These are phyloP conservation scores for Labeo calbasu DNA, from an alignment of 2,797 vertebrate genomes.

Conservation along the genomic window DNA sequence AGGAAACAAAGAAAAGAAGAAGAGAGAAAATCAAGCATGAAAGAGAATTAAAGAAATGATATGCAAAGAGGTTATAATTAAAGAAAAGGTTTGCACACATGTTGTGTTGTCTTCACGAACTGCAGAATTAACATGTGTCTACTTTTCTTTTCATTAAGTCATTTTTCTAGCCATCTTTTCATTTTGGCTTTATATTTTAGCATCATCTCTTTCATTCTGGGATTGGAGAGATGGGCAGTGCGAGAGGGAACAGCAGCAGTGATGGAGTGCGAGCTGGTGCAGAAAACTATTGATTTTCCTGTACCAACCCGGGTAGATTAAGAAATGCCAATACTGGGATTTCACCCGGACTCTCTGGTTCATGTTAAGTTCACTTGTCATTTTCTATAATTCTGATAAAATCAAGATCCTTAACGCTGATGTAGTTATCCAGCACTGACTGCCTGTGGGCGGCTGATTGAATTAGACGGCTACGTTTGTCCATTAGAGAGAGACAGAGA, in stretches of 20 bases:
- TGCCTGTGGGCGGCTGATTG: constrained; percentile 73
- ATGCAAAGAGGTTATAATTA: not conserved
- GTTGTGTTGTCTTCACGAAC: not conserved
- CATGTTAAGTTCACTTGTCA: constrained; percentile 83
- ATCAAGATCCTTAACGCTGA: constrained; percentile 78
- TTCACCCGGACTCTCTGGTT: constrained; percentile 73
- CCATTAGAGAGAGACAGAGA: constrained; percentile 62
- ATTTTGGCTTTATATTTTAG: not conserved
- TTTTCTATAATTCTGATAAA: constrained; percentile 82
- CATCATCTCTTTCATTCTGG: not conserved
- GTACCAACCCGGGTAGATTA: constrained; percentile 71
- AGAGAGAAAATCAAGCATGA: not conserved
- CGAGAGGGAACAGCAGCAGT: not conserved
- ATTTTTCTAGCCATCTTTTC: not conserved
- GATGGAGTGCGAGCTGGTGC: constrained; percentile 41
- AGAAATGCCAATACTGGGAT: constrained; percentile 79
- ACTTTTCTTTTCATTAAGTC: not conserved
- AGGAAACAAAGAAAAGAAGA: not conserved
- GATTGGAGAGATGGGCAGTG: not conserved
- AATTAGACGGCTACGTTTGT: constrained; percentile 75
- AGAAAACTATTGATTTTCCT: constrained; percentile 75
- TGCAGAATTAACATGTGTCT: not conserved
- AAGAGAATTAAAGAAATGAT: not conserved
- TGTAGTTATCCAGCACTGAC: constrained; percentile 72
- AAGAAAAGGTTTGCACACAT: not conserved